Percentiles rank a stretch among this genome's conserved stretches.
Conservation (phyloP, 2,888 invertebrate genomes). For the Drosophila formosana region DNA sequence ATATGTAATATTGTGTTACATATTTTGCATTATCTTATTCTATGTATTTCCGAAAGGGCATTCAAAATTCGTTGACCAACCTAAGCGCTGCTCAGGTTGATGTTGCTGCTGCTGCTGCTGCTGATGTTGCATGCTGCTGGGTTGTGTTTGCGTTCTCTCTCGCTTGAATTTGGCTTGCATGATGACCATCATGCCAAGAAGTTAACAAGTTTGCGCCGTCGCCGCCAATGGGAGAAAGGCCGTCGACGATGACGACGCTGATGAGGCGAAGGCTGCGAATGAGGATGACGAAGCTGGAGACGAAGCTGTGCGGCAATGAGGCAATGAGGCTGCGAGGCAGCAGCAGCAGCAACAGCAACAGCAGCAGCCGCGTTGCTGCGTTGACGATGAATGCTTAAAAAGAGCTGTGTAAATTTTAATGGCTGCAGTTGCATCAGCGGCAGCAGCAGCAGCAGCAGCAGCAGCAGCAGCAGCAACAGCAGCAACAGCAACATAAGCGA, state of each 20-base stretch:
- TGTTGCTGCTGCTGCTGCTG: conserved; percentile 23
- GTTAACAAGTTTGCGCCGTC: conserved; percentile 78
- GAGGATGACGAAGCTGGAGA: conserved; percentile 35
- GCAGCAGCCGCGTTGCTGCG: conserved; percentile 53
- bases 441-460: conserved; percentile 26
- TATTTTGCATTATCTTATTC: not conserved
- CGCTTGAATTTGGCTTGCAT: conserved; percentile 67
- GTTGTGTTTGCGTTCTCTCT: conserved; percentile 49
- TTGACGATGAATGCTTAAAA: conserved; percentile 61
- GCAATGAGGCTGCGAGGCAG: conserved; percentile 8
- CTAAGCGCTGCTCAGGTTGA: not conserved
- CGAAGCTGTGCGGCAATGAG: conserved; percentile 49
- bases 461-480: conserved; percentile 9
- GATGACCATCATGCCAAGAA: conserved; percentile 79
- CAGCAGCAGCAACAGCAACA: not conserved
- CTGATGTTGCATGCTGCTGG: conserved; percentile 58
- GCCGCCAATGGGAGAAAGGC: conserved; percentile 78
- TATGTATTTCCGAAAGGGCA: conserved; percentile 35
- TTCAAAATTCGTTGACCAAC: conserved; percentile 35
- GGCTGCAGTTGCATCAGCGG: conserved; percentile 71
- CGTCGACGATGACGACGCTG: conserved; percentile 54
- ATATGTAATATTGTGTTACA: too few species aligned
- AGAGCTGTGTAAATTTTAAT: conserved; percentile 78
- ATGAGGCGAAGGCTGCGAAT: conserved; percentile 37
- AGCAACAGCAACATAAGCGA: not conserved